Percentiles rank a stretch among this genome's conserved stretches.
phyloP scores from a whole-genome alignment of 2,797 vertebrate genomes.

The Anabacerthia variegaticeps region DNA sequence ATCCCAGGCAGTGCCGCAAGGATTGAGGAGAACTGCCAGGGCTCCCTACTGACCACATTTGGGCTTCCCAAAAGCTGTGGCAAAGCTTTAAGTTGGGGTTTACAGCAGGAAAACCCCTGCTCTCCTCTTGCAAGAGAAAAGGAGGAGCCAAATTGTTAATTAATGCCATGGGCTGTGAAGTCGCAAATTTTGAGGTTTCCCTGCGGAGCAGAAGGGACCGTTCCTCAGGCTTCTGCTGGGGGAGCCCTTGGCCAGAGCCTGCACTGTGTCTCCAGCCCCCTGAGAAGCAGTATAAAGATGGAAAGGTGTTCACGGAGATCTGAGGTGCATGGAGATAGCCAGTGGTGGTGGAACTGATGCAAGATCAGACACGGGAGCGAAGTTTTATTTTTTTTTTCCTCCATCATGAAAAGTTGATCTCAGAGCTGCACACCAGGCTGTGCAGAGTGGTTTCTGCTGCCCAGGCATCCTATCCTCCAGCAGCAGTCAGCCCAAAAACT shows the following conservation, averaged over 20 bases:
- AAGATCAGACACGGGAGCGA: not conserved
- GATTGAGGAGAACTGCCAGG: not conserved
- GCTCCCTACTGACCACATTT: not conserved
- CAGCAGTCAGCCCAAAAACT: not conserved
- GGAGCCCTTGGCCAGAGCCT: not conserved
- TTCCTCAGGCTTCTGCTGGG: not conserved
- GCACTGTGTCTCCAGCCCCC: not conserved
- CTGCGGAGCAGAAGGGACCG: accelerated
- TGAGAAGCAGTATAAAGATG: not conserved
- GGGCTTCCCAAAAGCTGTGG: not conserved
- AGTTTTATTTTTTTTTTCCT: not conserved
- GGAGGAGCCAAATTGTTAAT: not conserved
- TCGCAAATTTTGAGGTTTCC: not conserved
- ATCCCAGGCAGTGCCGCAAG: not conserved
- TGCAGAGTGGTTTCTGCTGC: not conserved
- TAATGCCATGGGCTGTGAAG: accelerated
- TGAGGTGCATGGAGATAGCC: accelerated
- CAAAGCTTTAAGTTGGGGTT: not conserved
- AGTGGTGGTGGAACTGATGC: not conserved
- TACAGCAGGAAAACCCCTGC: not conserved
- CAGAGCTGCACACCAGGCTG: accelerated
- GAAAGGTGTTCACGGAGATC: not conserved
- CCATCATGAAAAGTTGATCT: not conserved
- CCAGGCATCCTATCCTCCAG: not conserved
- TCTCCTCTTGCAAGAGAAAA: not conserved